Evolutionary conservation across 2,113 vertebrate species (phyloP).

Genomic region (Eulemur rufifrons): DNA sequence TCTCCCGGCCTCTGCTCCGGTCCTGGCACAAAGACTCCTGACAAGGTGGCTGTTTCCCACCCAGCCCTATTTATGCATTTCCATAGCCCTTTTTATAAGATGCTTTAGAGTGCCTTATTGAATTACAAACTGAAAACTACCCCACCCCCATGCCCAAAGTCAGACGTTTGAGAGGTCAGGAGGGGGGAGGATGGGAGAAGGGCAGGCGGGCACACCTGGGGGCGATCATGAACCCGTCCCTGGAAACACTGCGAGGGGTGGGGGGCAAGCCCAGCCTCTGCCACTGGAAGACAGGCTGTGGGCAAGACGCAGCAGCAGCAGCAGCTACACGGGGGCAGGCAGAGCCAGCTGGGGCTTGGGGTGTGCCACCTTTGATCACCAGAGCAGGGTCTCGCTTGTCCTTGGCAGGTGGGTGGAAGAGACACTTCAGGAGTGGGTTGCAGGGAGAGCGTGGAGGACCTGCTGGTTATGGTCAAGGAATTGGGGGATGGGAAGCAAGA

Average conservation of each 20-base stretch:
- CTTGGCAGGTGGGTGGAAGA: not conserved
- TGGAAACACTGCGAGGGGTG: rapidly evolving
- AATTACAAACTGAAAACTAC: not conserved
- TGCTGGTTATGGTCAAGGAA: not conserved
- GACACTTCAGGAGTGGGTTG: not conserved
- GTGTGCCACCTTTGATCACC: not conserved
- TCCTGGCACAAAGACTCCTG: rapidly evolving
- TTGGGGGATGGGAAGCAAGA: rapidly evolving
- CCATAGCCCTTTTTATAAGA: not conserved
- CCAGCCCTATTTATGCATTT: not conserved
- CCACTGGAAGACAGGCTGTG: rapidly evolving
- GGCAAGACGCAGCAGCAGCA: too few species aligned
- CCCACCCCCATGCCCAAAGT: not conserved
- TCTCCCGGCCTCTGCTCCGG: not conserved
- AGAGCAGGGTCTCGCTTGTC: too few species aligned
- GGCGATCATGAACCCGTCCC: not conserved
- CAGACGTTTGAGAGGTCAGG: not conserved
- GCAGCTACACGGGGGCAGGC: rapidly evolving
- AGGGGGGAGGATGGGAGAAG: not conserved
- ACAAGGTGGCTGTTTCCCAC: not conserved
- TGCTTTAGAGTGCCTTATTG: not conserved
- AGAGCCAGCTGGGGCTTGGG: rapidly evolving
- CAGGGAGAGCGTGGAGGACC: not conserved
- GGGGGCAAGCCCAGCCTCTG: not conserved
- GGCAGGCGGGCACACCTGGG: not conserved